Conservation (phyloP, 2,888 invertebrate genomes). For the Cheilosia urbana region DNA sequence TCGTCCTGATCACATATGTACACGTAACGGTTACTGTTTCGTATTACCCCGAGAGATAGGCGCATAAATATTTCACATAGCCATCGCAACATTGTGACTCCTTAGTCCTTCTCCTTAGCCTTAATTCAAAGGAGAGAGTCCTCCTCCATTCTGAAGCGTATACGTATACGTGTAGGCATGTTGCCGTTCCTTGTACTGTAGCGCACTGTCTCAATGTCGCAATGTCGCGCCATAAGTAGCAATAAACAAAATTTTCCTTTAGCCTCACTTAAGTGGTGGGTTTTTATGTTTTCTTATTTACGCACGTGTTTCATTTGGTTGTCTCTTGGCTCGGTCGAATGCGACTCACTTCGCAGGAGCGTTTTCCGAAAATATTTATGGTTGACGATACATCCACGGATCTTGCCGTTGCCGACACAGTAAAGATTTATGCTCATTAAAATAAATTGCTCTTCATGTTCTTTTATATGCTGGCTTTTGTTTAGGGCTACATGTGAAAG, state of each 20-base stretch:
- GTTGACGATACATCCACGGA: conserved; percentile 19
- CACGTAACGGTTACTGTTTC: conserved; percentile 42
- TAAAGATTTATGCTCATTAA: conserved; percentile 67
- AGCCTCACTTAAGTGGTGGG: conserved; percentile 40
- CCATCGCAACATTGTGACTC: conserved; percentile 26
- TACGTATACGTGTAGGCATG: neutral
- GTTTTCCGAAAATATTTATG: conserved; percentile 27
- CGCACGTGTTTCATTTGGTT: conserved; percentile 31
- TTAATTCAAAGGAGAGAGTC: conserved; percentile 34
- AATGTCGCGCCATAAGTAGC: conserved; percentile 1
- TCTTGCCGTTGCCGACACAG: conserved; percentile 34
- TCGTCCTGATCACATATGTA: conserved; percentile 30
- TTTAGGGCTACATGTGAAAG: conserved; percentile 7
- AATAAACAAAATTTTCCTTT: conserved; percentile 37
- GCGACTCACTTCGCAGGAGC: neutral
- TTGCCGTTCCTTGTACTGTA: neutral
- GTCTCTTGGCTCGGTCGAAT: too few species aligned
- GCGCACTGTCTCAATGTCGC: neutral
- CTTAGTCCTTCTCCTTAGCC: too few species aligned
- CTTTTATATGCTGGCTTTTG: conserved; percentile 52
- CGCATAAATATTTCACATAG: conserved; percentile 30
- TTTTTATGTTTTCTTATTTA: conserved; percentile 47
- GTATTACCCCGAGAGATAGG: conserved; percentile 12
- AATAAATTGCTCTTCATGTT: conserved; percentile 64
- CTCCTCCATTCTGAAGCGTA: neutral